These are phyloP conservation scores for Sycobia sp. DNA, from an alignment of 1,140 invertebrate genomes.

Conservation along the genomic window DNA sequence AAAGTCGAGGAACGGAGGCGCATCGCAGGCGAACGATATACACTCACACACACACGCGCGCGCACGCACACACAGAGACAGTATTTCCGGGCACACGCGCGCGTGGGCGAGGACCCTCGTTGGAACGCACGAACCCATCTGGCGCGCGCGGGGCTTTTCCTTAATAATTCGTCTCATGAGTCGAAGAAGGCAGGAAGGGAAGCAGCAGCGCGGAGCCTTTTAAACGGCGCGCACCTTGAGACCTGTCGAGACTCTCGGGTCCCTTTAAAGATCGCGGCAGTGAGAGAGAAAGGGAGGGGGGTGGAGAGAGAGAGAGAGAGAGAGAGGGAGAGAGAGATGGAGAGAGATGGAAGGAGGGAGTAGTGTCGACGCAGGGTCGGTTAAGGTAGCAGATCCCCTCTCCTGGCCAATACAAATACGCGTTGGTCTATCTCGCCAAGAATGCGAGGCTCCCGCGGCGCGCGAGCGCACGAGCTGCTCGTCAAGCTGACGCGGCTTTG, in stretches of 20 bases:
- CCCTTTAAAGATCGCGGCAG: slow-evolving; percentile 48
- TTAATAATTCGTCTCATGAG: slow-evolving; percentile 19
- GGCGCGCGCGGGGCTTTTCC: slow-evolving; percentile 35
- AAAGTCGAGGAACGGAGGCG: too few species aligned
- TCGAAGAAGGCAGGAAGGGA: slow-evolving; percentile 43
- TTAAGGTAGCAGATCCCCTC: too few species aligned
- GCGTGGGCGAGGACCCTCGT: slow-evolving; percentile 34
- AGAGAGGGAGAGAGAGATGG: too few species aligned
- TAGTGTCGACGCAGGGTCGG: too few species aligned
- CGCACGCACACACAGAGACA: not conserved
- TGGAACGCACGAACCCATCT: slow-evolving; percentile 43
- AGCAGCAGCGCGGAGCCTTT: slow-evolving; percentile 48
- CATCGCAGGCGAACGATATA: not conserved
- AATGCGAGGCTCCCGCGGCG: too few species aligned
- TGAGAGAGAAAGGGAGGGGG: too few species aligned
- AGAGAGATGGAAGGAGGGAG: too few species aligned
- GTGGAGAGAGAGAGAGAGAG: too few species aligned
- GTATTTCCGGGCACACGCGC: slow-evolving; percentile 37
- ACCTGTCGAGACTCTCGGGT: slow-evolving; percentile 50
- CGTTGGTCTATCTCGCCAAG: too few species aligned
- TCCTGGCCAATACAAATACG: too few species aligned
- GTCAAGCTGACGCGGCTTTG: too few species aligned
- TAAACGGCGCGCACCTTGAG: slow-evolving; percentile 54
- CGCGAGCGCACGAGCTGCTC: too few species aligned
- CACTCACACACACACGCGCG: not conserved